Conservation (phyloP, 2,113 vertebrate species). For the Mohoua ochrocephala region DNA sequence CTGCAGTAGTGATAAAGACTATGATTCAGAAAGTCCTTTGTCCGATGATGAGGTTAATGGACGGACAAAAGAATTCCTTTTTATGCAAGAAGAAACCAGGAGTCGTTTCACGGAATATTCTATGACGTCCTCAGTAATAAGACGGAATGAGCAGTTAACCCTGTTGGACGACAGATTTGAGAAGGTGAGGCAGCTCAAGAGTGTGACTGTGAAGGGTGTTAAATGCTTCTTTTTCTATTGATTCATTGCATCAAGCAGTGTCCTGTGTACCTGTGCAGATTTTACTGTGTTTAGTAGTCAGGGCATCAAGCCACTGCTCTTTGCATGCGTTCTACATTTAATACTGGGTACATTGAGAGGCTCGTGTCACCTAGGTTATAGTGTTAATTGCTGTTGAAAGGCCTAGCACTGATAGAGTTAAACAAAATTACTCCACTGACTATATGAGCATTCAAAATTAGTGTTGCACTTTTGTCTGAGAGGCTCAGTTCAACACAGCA, state of each 20-base stretch:
- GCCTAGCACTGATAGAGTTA: neutral
- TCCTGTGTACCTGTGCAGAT: neutral
- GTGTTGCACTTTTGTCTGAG: neutral
- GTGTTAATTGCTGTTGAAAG: neutral
- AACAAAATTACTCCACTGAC: neutral
- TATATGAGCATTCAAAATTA: neutral
- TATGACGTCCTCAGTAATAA: constrained; percentile 90
- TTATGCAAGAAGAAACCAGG: constrained; percentile 91
- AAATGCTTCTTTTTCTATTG: neutral
- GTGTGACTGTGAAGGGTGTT: neutral
- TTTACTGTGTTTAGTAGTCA: neutral
- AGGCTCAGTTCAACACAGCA: neutral
- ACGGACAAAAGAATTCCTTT: constrained; percentile 70
- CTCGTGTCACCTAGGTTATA: neutral
- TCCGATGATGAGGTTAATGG: constrained; percentile 63
- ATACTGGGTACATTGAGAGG: neutral
- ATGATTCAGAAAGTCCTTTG: constrained; percentile 72
- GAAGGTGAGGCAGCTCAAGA: constrained; percentile 74
- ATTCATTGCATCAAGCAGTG: neutral
- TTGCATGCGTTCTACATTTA: neutral
- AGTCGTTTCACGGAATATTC: constrained; percentile 97
- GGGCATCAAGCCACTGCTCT: neutral
- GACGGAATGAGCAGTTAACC: constrained; percentile 90
- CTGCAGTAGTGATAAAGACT: constrained; percentile 24
- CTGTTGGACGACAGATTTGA: constrained; percentile 94